phyloP scores from a whole-genome alignment of 2,797 vertebrate species.

The Euthynnus affinis region DNA sequence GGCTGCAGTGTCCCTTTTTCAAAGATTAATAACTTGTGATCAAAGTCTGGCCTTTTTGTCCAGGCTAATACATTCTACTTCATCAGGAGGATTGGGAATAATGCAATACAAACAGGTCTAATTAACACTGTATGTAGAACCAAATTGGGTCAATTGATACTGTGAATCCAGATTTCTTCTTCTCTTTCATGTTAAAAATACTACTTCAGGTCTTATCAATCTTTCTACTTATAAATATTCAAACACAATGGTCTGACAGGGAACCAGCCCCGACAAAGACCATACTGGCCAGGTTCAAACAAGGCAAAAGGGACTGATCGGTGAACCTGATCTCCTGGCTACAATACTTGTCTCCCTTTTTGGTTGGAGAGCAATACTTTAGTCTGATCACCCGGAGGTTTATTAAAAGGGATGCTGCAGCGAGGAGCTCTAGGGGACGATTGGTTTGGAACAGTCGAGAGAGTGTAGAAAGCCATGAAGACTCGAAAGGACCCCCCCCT shows the following conservation, averaged over 20 bases:
- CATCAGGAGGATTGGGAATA: constrained; percentile 40
- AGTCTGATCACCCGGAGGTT: constrained; percentile 58
- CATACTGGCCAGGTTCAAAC: constrained; percentile 57
- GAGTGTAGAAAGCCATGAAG: constrained; percentile 73
- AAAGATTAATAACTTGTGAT: constrained; percentile 50
- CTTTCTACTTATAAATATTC: constrained; percentile 53
- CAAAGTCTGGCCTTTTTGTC: constrained; percentile 39
- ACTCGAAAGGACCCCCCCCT: constrained; percentile 62
- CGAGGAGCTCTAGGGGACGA: constrained; percentile 67
- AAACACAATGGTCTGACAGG: constrained; percentile 65
- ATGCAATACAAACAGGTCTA: constrained; percentile 27
- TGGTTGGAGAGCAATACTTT: constrained; percentile 34
- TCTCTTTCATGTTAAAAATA: constrained; percentile 38
- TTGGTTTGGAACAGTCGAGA: constrained; percentile 80
- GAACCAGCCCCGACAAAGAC: constrained; percentile 83
- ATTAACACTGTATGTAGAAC: constrained; percentile 40
- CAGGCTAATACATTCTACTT: constrained; percentile 75
- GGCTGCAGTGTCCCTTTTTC: constrained; percentile 82
- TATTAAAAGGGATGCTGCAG: constrained; percentile 80
- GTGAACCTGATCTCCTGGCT: constrained; percentile 49
- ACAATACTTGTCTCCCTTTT: constrained; percentile 36
- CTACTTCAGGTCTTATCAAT: constrained; percentile 34
- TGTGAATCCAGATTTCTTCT: constrained; percentile 22
- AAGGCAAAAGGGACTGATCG: constrained; percentile 53
- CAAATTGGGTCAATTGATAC: constrained; percentile 30